phyloP scores from a whole-genome alignment of 2,113 vertebrate species.

The Strigops habroptila region DNA sequence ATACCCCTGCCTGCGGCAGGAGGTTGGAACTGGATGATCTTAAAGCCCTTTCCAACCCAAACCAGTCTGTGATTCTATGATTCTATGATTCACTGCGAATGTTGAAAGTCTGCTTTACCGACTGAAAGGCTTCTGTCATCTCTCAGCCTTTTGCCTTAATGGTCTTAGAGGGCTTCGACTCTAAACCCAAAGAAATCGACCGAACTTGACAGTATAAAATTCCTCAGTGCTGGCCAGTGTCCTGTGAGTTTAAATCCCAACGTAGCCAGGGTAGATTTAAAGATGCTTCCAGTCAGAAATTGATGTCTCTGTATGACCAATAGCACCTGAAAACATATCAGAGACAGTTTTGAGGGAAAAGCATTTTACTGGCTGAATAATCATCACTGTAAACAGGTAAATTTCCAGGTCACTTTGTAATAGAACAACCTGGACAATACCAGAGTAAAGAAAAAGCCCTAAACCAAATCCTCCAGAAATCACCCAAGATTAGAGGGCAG shows the following conservation, averaged over 20 bases:
- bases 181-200: neutral
- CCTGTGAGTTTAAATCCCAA: neutral
- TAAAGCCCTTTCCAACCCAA: neutral
- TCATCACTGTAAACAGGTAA: neutral
- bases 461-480: neutral
- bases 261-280: neutral
- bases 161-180: neutral
- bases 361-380: neutral
- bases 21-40: neutral
- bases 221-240: neutral
- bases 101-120: neutral
- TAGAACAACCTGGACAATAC: neutral
- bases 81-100: neutral
- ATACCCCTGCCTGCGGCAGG: neutral
- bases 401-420: neutral
- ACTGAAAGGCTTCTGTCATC: neutral
- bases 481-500: neutral
- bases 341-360: neutral
- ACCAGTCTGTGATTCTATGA: neutral
- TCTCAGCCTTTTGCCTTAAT: neutral
- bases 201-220: neutral
- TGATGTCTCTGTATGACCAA: neutral
- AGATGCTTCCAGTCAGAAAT: neutral
- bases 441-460: neutral
- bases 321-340: neutral